A percentile compares a stretch with the other conserved stretches of the same genome.
These are phyloP conservation scores for Cryptoprocta ferox DNA, from an alignment of 2,797 vertebrate species.

Conservation along the genomic window DNA sequence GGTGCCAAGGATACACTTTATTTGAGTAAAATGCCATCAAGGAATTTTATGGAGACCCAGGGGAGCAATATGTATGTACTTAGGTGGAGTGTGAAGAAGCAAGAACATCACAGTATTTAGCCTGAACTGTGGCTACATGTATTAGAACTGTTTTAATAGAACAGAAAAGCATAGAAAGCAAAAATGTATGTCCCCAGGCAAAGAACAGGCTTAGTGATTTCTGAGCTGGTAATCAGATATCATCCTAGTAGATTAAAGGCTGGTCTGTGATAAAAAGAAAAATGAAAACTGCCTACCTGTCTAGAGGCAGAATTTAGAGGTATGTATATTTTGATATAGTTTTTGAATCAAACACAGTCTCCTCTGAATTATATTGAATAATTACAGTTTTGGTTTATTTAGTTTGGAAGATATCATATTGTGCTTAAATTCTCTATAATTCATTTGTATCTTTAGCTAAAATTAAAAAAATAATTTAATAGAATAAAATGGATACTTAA, in stretches of 20 bases:
- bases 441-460: not conserved
- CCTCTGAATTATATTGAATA: not conserved
- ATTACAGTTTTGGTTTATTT: not conserved
- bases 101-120: not conserved
- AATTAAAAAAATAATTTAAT: not conserved
- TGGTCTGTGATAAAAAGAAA: constrained; percentile 8
- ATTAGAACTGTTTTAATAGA: not conserved
- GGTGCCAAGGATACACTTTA: not conserved
- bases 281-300: not conserved
- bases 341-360: not conserved
- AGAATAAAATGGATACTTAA: not conserved
- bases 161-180: constrained; percentile 48
- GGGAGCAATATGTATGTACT: not conserved
- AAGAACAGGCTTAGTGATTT: constrained; percentile 17
- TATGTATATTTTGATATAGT: not conserved
- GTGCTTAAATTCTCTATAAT: not conserved
- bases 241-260: not conserved
- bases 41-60: not conserved
- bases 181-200: constrained; percentile 22
- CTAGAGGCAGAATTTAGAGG: not conserved
- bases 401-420: not conserved
- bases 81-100: not conserved
- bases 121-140: not conserved
- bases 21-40: not conserved
- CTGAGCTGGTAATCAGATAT: constrained; percentile 53